Evolutionary conservation across 2,888 invertebrate genomes (phyloP), one percentile per base, ranked within the genome.

Genomic region (Selenia dentaria): DNA sequence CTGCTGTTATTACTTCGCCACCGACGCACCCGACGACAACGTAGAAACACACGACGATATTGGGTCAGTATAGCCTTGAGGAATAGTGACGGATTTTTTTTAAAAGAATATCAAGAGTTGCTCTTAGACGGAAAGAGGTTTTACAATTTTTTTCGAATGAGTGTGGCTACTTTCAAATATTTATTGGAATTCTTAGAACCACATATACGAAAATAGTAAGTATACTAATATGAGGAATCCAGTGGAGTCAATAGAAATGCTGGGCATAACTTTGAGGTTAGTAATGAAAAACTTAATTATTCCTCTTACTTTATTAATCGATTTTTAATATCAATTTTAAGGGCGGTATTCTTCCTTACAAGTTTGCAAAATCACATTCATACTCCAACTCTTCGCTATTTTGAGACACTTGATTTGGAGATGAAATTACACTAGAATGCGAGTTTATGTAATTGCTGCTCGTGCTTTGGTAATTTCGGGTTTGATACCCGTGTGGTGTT

Each of bases 211-310:
- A n/a, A n/a, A n/a, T n/a, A n/a, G n/a, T n/a, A n/a, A n/a, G n/a
- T n/a, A n/a, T n/a, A n/a, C n/a, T n/a, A n/a, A n/a, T n/a, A n/a
- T n/a, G n/a, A n/a, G n/a, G n/a, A n/a, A n/a, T n/a, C n/a, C n/a
- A n/a, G n/a, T n/a, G n/a, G n/a, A n/a, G n/a, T n/a, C n/a, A 18
- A 20, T 59, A 54, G 58, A 63, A 59, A 61, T 61, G 58, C 48
- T 60, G 46, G 57, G 59, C 37, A 62, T 59, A 28, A 63, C 59
- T 58, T 59, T 62, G 46, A 62, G 53, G 57, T 62, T 59, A 63
- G 24, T 47, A 57, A 40, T 40, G 44, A 38, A 29, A 12, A 9
- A 6, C 14, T 8, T 18, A 18, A 4, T 18, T 18, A 4, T 18
- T 18, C 18, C 18, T 4, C 18, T 18, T 32, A 10, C 14, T 32